phyloP scores from a whole-genome alignment of 2,113 vertebrate genomes.

The Petaurus breviceps region DNA sequence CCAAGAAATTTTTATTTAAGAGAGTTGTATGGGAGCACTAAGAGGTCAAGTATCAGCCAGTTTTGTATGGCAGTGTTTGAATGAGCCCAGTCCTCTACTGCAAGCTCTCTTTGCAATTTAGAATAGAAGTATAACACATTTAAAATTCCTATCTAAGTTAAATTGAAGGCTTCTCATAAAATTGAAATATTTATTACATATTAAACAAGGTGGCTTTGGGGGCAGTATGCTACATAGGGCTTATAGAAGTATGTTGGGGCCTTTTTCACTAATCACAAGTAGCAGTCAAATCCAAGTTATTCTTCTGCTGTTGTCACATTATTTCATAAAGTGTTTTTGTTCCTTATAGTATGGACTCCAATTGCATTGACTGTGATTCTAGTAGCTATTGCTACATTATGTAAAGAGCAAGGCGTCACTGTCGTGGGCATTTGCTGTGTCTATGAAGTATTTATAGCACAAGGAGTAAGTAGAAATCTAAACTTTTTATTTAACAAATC shows the following conservation, averaged over 20 bases:
- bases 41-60: not conserved
- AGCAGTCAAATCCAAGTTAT: slow-evolving; percentile 42
- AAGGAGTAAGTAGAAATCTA: slow-evolving; percentile 89
- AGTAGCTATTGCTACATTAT: slow-evolving; percentile 95
- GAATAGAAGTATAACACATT: not conserved
- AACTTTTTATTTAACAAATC: slow-evolving; percentile 34
- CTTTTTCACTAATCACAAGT: slow-evolving; percentile 3
- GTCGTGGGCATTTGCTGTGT: slow-evolving; percentile 98
- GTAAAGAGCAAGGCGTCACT: slow-evolving; percentile 98
- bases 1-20: not conserved
- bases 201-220: not conserved
- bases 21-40: not conserved
- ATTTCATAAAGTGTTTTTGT: slow-evolving; percentile 40
- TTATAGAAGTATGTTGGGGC: slow-evolving; percentile 13
- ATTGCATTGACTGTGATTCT: slow-evolving; percentile 93
- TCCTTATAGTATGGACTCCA: slow-evolving; percentile 92
- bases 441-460: slow-evolving; percentile 97
- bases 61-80: not conserved
- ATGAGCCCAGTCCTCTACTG: not conserved
- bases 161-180: slow-evolving; percentile 28
- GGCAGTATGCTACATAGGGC: not conserved
- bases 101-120: not conserved
- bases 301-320: slow-evolving; percentile 32
- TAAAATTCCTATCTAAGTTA: not conserved
- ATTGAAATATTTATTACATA: slow-evolving; percentile 47